Conservation (phyloP, 2,113 vertebrate genomes). For the Dromaius novaehollandiae region DNA sequence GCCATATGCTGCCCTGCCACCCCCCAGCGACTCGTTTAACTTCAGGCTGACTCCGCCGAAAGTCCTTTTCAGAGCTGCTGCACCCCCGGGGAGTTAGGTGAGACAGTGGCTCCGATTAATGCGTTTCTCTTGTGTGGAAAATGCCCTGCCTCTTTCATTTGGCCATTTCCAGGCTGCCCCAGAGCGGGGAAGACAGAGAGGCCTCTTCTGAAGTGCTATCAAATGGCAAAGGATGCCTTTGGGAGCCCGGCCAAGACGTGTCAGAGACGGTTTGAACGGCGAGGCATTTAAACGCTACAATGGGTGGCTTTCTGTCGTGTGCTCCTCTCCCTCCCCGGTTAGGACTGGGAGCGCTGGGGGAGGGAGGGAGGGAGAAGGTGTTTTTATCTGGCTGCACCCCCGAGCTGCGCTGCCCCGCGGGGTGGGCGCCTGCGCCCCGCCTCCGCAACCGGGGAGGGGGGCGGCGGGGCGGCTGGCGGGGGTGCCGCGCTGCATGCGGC, state of each 20-base stretch:
- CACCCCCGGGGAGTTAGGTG: background rate
- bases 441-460: no score
- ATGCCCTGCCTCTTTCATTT: background rate
- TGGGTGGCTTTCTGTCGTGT: constrained; percentile 12
- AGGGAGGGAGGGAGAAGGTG: background rate
- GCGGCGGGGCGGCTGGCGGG: no score
- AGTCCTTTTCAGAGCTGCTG: background rate
- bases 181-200: background rate
- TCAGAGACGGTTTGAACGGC: constrained; percentile 45
- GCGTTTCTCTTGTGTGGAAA: background rate
- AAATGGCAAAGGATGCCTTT: constrained; percentile 23
- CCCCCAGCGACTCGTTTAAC: background rate
- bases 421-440: no score
- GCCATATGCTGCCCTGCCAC: background rate
- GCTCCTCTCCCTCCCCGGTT: background rate
- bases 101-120: background rate
- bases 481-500: no score
- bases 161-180: background rate
- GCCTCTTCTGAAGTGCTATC: constrained; percentile 18
- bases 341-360: background rate
- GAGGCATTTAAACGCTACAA: constrained; percentile 30
- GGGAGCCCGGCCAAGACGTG: constrained; percentile 58
- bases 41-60: background rate
- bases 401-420: no score
- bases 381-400: background rate